These are phyloP conservation scores for Sinocyclocheilus anophthalmus DNA, from an alignment of 2,113 vertebrate species.

Conservation along the genomic window DNA sequence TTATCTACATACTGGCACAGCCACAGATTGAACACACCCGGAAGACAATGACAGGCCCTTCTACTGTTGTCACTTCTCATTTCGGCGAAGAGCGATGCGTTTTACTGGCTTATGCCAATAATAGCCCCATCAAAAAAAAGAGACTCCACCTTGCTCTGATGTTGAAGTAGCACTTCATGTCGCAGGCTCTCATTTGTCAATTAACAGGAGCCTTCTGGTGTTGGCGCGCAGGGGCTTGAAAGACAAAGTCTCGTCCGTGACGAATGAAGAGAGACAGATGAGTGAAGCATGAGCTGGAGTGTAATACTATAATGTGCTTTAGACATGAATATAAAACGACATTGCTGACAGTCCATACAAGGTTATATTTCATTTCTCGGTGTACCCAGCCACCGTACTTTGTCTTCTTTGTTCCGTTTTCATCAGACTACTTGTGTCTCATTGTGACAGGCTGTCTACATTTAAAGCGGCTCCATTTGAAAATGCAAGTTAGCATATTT, in stretches of 20 bases:
- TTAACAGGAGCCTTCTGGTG: constrained; percentile 94
- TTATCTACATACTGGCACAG: constrained; percentile 96
- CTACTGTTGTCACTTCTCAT: constrained; percentile 98
- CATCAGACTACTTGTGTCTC: constrained; percentile 98
- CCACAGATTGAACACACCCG: constrained; percentile 92
- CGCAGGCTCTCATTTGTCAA: constrained; percentile 99
- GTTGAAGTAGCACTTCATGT: constrained; percentile 93
- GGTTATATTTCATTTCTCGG: constrained; percentile 99
- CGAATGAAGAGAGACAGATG: constrained; percentile 99
- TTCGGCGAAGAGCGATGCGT: constrained; percentile 90
- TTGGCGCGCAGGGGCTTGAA: constrained; percentile 95
- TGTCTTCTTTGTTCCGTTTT: constrained; percentile 99
- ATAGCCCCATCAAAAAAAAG: constrained; percentile 88
- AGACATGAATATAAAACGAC: constrained; percentile 99
- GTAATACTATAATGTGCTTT: constrained; percentile 99
- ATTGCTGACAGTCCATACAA: constrained; percentile 98
- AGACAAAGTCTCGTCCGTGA: constrained; percentile 91
- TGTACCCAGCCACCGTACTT: constrained; percentile 97
- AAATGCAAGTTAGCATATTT: constrained; percentile 97
- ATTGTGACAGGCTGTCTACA: constrained; percentile 96
- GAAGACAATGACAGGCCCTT: constrained; percentile 97
- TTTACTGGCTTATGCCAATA: constrained; percentile 93
- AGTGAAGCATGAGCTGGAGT: constrained; percentile 95
- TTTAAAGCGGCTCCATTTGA: constrained; percentile 97
- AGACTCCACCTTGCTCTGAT: constrained; percentile 91